Conservation (phyloP, 2,888 invertebrate genomes). For the Odontocolon sp. region DNA sequence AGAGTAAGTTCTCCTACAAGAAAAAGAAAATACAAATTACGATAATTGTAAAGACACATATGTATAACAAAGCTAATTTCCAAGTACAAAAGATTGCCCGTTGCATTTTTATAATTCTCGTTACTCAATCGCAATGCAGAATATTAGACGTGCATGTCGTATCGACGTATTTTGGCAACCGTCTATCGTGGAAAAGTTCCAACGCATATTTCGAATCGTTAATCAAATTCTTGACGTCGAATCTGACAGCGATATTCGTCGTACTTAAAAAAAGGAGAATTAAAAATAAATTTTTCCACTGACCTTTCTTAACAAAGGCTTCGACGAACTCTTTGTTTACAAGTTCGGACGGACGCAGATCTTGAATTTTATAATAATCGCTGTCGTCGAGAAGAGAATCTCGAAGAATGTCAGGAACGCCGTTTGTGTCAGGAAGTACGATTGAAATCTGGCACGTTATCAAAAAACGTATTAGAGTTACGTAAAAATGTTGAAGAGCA, state of each 20-base stretch:
- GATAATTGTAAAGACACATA: no score
- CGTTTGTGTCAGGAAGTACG: constrained; percentile 81
- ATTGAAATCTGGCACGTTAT: constrained; percentile 82
- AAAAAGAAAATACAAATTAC: neutral
- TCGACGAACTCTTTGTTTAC: constrained; percentile 82
- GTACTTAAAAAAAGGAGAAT: neutral
- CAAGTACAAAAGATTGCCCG: no score
- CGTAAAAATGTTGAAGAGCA: constrained; percentile 63
- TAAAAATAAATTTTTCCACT: constrained; percentile 49
- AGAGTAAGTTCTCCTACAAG: constrained; percentile 79
- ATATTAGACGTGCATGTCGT: neutral
- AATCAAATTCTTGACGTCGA: neutral
- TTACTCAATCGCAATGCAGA: no score
- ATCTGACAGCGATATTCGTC: neutral
- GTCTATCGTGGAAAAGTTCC: constrained; percentile 34
- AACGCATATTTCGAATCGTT: constrained; percentile 29
- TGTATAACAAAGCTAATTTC: no score
- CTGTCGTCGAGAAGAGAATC: constrained; percentile 80
- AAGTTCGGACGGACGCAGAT: constrained; percentile 81
- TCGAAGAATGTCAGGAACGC: constrained; percentile 78
- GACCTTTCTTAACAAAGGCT: constrained; percentile 84
- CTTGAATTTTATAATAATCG: constrained; percentile 83
- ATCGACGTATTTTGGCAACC: constrained; percentile 39
- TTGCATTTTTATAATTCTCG: no score
- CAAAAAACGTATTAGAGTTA: constrained; percentile 71